A percentile compares a stretch with the other conserved stretches of the same genome.
phyloP scores from a whole-genome alignment of 2,113 vertebrate genomes.

The Mungos mungo region DNA sequence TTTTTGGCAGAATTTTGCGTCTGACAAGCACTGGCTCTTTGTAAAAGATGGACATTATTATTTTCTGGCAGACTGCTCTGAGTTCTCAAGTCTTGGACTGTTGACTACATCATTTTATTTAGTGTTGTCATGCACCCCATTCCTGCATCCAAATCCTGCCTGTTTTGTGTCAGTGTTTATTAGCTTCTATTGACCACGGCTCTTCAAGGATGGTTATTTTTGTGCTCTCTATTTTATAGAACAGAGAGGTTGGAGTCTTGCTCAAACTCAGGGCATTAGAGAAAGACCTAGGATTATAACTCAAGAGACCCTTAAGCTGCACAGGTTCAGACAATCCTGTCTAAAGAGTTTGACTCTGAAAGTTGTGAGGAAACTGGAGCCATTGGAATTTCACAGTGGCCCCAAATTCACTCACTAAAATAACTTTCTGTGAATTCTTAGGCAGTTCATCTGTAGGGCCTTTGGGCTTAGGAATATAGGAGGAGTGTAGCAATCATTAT shows the following conservation, averaged over 20 bases:
- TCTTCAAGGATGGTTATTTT: slow-evolving; percentile 2
- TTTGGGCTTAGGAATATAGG: slow-evolving; percentile 35
- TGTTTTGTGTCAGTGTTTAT: slow-evolving; percentile 37
- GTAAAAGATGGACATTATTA: not conserved
- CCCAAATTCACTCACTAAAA: slow-evolving; percentile 17
- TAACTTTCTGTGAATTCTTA: slow-evolving; percentile 23
- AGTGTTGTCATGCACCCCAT: not conserved
- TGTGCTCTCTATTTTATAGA: slow-evolving; percentile 13
- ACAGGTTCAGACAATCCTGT: not conserved
- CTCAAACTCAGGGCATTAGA: not conserved
- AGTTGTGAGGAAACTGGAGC: slow-evolving; percentile 16
- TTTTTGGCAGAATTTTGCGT: not conserved
- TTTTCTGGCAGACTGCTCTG: not conserved
- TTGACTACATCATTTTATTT: not conserved
- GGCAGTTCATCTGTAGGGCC: not conserved
- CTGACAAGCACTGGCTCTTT: not conserved
- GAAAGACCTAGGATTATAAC: not conserved
- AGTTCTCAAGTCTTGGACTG: not conserved
- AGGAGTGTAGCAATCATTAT: slow-evolving; percentile 34
- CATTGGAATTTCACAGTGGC: slow-evolving; percentile 43
- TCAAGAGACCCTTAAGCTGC: not conserved
- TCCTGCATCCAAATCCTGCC: not conserved
- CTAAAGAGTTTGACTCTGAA: not conserved
- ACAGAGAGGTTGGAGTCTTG: not conserved
- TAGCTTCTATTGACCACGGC: not conserved